Evolutionary conservation across 1,140 invertebrate genomes (phyloP), one percentile per base, ranked within the genome.

Genomic region (Himalopsyche phryganea): DNA sequence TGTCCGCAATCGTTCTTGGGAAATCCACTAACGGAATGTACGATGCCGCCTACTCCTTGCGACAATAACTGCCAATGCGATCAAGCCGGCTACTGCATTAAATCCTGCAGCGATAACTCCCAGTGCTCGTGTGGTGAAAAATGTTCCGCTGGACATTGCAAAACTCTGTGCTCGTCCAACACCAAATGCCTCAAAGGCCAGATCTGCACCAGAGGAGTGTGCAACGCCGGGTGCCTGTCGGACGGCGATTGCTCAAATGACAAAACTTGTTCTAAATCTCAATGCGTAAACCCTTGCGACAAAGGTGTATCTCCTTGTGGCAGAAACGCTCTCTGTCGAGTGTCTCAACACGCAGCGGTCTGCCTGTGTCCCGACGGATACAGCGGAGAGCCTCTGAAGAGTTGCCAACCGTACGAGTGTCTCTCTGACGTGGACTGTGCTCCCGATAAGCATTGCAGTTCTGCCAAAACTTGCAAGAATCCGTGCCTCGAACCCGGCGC

Each of bases 341-440:
- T 89, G 1, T 86, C 85, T 0, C 86, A 89, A 52, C 90, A 91
- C 70, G 79, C 84, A 32, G 86, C 89, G n/a, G 79, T 93, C 0
- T 94, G 91, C 67, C 79, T 88, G 14, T 95, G 91, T 71, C 91
- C 91, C 0, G 88, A 89, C 67, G 91, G 91, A 3, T 92, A 81
- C 58, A 85, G 86, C 57, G 90, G 90, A 1, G 88, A 92, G 67
- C 88, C 88, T 6, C 84, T 79, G 44, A 84, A 82, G 64, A 81
- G 84, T 67, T 92, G 88, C 68, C 83, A 83, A 59, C 80, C 85
- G 60, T 85, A 86, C 55, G 89, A 92, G 71, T 96, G 92, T 63
- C 77, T 82, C 35, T 74, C 77, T 18, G 85, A 94, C 68, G 74
- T 82, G 1, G 91, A 95, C 62, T 96, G 93, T 69, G 85, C 85